Evolutionary conservation across 2,888 invertebrate species (phyloP), one percentile per base, ranked within the genome.

Genomic region (Periphyllus acericola): DNA sequence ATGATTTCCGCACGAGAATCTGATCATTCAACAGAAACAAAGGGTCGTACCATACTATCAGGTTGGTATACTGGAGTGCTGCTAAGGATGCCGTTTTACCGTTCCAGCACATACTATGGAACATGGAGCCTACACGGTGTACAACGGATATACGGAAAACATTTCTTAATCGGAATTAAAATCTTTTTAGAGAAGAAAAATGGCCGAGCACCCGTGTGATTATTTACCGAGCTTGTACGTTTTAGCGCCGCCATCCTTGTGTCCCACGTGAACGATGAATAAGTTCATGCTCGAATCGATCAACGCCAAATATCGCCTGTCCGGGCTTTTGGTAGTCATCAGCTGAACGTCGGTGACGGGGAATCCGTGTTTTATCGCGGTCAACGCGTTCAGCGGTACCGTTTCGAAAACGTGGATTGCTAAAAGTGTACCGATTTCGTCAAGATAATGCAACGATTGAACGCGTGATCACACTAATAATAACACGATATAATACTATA

Each of bases 351-450:
- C 95, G 4, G 94, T 93, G n/a, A 99, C 94, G 46, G 95, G 95
- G 91, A 95, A 94, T 90, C 94, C 94, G 91, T 97, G 97, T 21
- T 93, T 93, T 89, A 98, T 92, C 8, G 95, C 94, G 74, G 95
- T 95, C 0, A 95, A 94, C 89, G 96, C 95, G 5, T 94, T 93
- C 83, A 95, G 94, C 84, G 95, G 94, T 90, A 96, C 95, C 21
- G 98, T 93, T 91, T 99, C 98, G 91, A 98, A 95, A 0, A 98
- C 93, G 91, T 97, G 96, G 46, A 98, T 93, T 88, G 95, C 96
- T 96, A 90, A 90, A 93, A 8, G 71, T 46, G 11, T 11, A 46
- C 14, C 46, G 46, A 46, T 46, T 46, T 46, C 46, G 46, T 46
- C 46, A 46, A 46, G 1, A 46, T 14, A 46, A n/a, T n/a, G n/a